These are phyloP conservation scores for Nasua narica DNA, from an alignment of 2,797 vertebrate species.

Conservation along the genomic window DNA sequence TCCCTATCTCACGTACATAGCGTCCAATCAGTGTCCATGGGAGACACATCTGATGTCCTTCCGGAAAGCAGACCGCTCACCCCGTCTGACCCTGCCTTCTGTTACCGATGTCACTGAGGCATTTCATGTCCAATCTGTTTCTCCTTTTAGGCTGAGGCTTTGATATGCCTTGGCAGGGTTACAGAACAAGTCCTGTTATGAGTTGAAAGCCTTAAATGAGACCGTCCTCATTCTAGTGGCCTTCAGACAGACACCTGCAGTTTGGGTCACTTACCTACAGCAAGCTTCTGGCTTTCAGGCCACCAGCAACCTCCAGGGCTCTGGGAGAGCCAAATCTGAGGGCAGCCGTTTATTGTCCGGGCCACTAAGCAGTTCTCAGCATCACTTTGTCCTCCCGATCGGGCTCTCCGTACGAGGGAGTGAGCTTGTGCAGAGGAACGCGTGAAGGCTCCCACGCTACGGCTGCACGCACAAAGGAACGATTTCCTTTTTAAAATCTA, in stretches of 20 bases:
- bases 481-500: not conserved
- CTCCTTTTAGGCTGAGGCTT: not conserved
- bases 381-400: not conserved
- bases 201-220: constrained; percentile 28
- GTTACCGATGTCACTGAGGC: not conserved
- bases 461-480: not conserved
- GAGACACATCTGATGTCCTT: not conserved
- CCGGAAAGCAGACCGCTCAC: not conserved
- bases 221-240: not conserved
- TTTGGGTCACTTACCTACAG: constrained; percentile 35
- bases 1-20: not conserved
- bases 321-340: not conserved
- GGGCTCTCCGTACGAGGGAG: not conserved
- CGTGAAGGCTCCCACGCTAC: not conserved
- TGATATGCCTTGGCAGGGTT: not conserved
- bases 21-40: not conserved
- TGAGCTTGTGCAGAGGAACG: not conserved
- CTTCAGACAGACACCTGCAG: constrained; percentile 27
- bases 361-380: not conserved
- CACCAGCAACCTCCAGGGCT: not conserved
- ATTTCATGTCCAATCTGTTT: not conserved
- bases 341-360: not conserved
- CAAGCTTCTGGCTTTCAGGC: constrained; percentile 38
- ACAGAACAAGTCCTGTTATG: not conserved
- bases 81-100: not conserved